Evolutionary conservation across 2,888 invertebrate genomes (phyloP).

Genomic region (Rhagonycha fulva): DNA sequence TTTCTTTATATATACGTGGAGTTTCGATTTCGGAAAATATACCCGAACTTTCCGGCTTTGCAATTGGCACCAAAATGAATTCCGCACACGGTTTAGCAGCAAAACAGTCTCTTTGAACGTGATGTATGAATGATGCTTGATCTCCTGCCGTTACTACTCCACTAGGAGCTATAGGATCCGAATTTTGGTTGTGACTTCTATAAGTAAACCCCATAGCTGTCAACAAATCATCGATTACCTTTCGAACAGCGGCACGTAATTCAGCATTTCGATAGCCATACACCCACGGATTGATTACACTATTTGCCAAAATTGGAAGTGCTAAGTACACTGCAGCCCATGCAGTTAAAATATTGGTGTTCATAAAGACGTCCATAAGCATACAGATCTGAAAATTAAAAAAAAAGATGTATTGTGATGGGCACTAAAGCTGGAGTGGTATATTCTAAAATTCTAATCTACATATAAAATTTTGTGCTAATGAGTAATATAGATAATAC

Average conservation of each 20-base stretch:
- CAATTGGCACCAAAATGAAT: constrained; percentile 51
- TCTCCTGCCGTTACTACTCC: constrained; percentile 53
- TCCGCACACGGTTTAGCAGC: constrained; percentile 47
- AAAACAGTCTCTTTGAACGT: constrained; percentile 45
- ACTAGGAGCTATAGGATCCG: constrained; percentile 49
- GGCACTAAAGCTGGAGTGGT: background rate
- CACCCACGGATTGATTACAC: constrained; percentile 67
- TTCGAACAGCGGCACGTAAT: constrained; percentile 61
- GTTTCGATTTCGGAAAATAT: constrained; percentile 41
- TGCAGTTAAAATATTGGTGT: constrained; percentile 57
- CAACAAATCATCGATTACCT: constrained; percentile 60
- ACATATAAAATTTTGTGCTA: background rate
- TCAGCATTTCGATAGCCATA: constrained; percentile 68
- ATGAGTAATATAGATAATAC: background rate
- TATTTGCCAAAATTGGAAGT: constrained; percentile 62
- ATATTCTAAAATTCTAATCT: background rate
- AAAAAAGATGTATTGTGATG: background rate
- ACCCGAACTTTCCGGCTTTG: constrained; percentile 51
- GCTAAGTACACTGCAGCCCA: constrained; percentile 62
- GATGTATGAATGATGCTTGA: constrained; percentile 50
- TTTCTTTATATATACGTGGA: constrained; percentile 38
- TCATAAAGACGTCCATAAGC: constrained; percentile 59
- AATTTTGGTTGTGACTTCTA: constrained; percentile 46
- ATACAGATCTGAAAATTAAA: constrained; percentile 57
- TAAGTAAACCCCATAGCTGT: constrained; percentile 53